phyloP scores from a whole-genome alignment of 2,888 invertebrate genomes.

The Zele albiditarsus region DNA sequence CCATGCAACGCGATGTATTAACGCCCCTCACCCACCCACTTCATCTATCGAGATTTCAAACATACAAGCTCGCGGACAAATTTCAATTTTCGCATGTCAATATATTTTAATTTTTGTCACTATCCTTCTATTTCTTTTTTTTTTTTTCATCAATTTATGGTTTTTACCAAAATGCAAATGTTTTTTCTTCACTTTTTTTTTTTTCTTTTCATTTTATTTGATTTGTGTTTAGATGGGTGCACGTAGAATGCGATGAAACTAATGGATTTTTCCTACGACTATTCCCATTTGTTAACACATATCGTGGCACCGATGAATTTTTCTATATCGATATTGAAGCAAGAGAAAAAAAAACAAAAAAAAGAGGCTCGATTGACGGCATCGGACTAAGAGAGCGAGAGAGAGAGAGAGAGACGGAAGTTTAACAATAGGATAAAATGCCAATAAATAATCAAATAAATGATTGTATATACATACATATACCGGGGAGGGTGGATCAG shows the following conservation, averaged over 20 bases:
- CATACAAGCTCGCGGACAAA: conserved; percentile 39
- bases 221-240: neutral
- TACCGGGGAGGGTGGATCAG: neutral
- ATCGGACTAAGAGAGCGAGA: neutral
- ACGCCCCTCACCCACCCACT: conserved; percentile 12
- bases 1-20: conserved; percentile 3
- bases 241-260: neutral
- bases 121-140: neutral
- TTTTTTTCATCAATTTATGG: neutral
- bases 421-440: conserved; percentile 2
- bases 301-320: neutral
- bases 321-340: neutral
- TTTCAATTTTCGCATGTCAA: conserved; percentile 5
- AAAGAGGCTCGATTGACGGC: neutral
- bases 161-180: neutral
- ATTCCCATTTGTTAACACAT: neutral
- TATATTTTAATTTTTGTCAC: neutral
- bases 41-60: conserved; percentile 41
- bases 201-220: neutral
- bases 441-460: conserved; percentile 11
- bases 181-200: neutral
- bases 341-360: neutral
- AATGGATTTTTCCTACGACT: neutral
- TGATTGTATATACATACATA: neutral
- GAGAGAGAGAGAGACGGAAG: neutral